Evolutionary conservation across 2,113 vertebrate species (phyloP).

Genomic region (Silurus meridionalis): DNA sequence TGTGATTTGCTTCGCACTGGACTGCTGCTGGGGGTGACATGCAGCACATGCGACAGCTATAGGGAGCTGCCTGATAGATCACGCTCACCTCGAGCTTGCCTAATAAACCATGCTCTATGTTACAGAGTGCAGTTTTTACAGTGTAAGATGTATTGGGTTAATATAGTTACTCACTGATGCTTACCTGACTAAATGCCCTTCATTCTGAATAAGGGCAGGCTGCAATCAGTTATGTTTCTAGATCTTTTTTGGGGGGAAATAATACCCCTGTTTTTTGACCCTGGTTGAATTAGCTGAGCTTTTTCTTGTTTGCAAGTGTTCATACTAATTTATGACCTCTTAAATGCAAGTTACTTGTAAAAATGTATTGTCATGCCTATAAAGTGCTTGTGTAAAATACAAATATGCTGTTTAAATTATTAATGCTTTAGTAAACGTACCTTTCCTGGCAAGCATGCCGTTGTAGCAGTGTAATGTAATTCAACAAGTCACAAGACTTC

Average conservation of each 20-base stretch:
- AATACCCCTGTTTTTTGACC: slow-evolving; percentile 9
- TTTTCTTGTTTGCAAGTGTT: slow-evolving; percentile 13
- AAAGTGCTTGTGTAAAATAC: background rate
- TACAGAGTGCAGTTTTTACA: slow-evolving; percentile 98
- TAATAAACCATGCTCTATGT: slow-evolving; percentile 98
- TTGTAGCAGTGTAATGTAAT: slow-evolving; percentile 11
- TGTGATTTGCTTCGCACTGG: slow-evolving; percentile 65
- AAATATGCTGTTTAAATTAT: slow-evolving; percentile 3
- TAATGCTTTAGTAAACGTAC: background rate
- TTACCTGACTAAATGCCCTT: slow-evolving; percentile 95
- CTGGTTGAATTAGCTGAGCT: background rate
- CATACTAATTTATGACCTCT: background rate
- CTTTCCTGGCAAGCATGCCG: slow-evolving; percentile 8
- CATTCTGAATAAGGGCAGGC: slow-evolving; percentile 85
- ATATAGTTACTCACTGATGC: slow-evolving; percentile 98
- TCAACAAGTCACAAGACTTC: slow-evolving; percentile 45
- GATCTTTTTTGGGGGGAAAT: slow-evolving; percentile 16
- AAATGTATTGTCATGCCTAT: background rate
- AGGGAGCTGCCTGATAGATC: slow-evolving; percentile 92
- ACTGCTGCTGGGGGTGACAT: slow-evolving; percentile 80
- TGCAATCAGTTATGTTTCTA: slow-evolving; percentile 81
- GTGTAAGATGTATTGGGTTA: slow-evolving; percentile 98
- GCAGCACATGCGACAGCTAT: slow-evolving; percentile 80
- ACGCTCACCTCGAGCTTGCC: slow-evolving; percentile 93
- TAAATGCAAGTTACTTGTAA: slow-evolving; percentile 23